A percentile compares a stretch with the other conserved stretches of the same genome.
phyloP scores from a whole-genome alignment of 2,797 vertebrate species.

The Rhinophrynus dorsalis region DNA sequence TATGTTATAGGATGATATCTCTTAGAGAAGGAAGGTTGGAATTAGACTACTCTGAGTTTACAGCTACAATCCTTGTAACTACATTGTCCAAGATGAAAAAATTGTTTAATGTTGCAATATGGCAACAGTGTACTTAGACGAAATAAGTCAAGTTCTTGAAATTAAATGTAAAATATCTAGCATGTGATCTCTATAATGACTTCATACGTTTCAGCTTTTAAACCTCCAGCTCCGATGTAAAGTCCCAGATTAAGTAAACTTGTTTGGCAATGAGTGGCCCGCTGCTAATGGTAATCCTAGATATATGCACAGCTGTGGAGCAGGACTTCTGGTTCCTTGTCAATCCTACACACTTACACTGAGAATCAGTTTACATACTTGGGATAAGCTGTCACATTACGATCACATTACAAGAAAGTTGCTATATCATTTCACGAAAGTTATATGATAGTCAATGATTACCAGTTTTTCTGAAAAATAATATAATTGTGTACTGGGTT shows the following conservation, averaged over 20 bases:
- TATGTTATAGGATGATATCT: too few relatives aligned
- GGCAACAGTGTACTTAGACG: too few relatives aligned
- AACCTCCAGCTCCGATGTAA: conserved; percentile 11
- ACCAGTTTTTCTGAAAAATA: too few relatives aligned
- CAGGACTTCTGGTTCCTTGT: conserved; percentile 5
- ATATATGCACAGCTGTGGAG: conserved; percentile 26
- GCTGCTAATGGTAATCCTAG: conserved; percentile 32
- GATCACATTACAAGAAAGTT: conserved; percentile 4
- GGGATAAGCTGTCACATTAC: conserved; percentile 12
- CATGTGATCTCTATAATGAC: too few relatives aligned
- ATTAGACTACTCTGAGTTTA: too few relatives aligned
- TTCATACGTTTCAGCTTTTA: conserved; percentile 1
- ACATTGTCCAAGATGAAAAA: too few relatives aligned
- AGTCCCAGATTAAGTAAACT: conserved; percentile 1
- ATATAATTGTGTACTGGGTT: too few relatives aligned
- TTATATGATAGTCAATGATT: neutral
- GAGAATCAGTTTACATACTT: conserved; percentile 18
- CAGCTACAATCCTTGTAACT: too few relatives aligned
- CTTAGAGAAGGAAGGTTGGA: too few relatives aligned
- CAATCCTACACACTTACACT: neutral
- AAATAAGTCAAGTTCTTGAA: too few relatives aligned
- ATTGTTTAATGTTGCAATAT: too few relatives aligned
- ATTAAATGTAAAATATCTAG: too few relatives aligned
- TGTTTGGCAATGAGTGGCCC: conserved; percentile 19
- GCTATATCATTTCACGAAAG: neutral